phyloP scores from a whole-genome alignment of 2,888 invertebrate species.

The Hyppa rectilinea region DNA sequence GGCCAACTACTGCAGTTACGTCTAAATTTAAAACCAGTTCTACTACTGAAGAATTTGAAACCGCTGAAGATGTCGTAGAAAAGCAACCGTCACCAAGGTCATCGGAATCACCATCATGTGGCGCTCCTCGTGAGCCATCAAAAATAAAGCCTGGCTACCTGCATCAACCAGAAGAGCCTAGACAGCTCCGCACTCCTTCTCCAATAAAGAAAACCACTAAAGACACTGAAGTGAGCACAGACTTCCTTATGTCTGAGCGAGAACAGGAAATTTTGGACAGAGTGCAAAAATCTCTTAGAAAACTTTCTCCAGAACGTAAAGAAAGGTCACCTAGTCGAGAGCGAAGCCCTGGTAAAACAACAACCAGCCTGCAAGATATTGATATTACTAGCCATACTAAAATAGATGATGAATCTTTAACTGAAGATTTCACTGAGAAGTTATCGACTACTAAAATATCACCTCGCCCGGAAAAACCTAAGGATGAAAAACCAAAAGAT shows the following conservation, averaged over 20 bases:
- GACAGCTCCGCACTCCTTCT: constrained; percentile 70
- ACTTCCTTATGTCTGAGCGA: constrained; percentile 80
- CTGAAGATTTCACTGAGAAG: constrained; percentile 59
- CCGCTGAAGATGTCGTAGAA: constrained; percentile 33
- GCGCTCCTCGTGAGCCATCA: constrained; percentile 43
- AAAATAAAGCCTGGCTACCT: constrained; percentile 36
- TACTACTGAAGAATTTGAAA: constrained; percentile 56
- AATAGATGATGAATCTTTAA: constrained; percentile 51
- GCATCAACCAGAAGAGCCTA: constrained; percentile 64
- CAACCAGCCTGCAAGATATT: constrained; percentile 77
- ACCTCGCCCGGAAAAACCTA: constrained; percentile 55
- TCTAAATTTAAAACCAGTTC: constrained; percentile 59
- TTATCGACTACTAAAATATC: constrained; percentile 56
- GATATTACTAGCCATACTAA: constrained; percentile 69
- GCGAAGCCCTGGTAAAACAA: constrained; percentile 76
- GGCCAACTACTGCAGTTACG: constrained; percentile 56
- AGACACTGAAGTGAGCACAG: constrained; percentile 69
- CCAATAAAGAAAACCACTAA: constrained; percentile 70
- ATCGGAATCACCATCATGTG: constrained; percentile 55
- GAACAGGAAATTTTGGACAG: constrained; percentile 83
- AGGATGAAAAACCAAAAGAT: constrained; percentile 71
- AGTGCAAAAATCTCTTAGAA: constrained; percentile 83
- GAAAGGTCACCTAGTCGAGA: constrained; percentile 78
- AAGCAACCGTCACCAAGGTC: constrained; percentile 47
- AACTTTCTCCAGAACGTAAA: constrained; percentile 83